Base-by-base conservation (phyloP, 2,888 invertebrate species). In the Agonopterix arenella region DNA sequence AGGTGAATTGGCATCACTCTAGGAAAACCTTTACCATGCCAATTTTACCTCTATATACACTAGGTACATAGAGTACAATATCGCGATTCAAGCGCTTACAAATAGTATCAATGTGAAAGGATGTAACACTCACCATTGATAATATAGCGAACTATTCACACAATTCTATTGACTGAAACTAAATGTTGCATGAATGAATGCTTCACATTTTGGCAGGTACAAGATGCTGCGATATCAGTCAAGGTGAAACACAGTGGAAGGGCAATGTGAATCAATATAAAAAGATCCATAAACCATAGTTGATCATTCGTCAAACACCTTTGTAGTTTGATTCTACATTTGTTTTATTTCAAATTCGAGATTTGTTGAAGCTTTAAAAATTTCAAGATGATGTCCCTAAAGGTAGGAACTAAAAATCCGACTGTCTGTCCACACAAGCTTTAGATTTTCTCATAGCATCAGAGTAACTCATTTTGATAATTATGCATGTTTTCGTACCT, bases 261-360 rank as follows among this genome's bases (percentile, higher is more conserved):
- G 71, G 67, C 54, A 51, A 46, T 62, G 52, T 38, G 2, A 18
- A 38, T 28, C 13, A 44, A 74, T 76, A 76, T 76, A 76, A 76
- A 76, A 74, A 69, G 67, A 66, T 64, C 59, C 62, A 52, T 54
- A 52, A 54, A 54, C 53, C 61, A 53, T 57, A 52, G 58, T 53
- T 59, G 62, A 73, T 73, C 75, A 76, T 69, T 74, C 74, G 55
- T 46, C 51, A 52, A 57, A 60, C 62, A 61, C 57, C 61, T 50
- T 47, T 53, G 49, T 46, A 52, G 45, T 18, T 18, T 18, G 18
- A 18, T 18, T 18, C 18, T 18, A 18, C 18, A 18, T 18, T 3
- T 18, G 18, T 3, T 3, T 3, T 18, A 18, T 18, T 18, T 18
- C 18, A 18, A 18, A 18, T 18, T 18, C 4, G 3, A 18, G 18